Base-by-base conservation (phyloP, 2,888 invertebrate genomes). In the Octonoba sinensis region DNA sequence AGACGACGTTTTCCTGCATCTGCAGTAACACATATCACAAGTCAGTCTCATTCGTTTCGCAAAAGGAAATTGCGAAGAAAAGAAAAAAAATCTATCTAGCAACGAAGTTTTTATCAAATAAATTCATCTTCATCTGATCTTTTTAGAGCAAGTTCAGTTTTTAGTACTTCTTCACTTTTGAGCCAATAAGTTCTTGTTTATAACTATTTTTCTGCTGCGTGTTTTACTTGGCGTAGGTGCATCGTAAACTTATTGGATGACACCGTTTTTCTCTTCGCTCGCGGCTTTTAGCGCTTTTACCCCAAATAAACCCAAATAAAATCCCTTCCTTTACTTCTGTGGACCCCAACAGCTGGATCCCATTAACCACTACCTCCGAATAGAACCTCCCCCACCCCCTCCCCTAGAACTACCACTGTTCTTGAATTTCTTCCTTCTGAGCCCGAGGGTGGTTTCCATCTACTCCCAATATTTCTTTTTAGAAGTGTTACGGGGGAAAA, bases 281-380 rank as follows among this genome's bases (percentile, higher is more conserved):
- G 64, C 24, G 56, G 56, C 64, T 65, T 56, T 36, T 46, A 56
- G 22, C 65, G 64, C 46, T 74, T 60, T 60, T 66, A 24, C 74
- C 66, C 66, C 27, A 51, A 62, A 59, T 59, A 60, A 71, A 71
- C 60, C 57, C 57, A 56, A 74, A 74, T 74, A 56, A 74, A 74
- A 74, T 74, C 65, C 66, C 66, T 66, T 47, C 64, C 22, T 54
- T 73, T 73, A 27, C 73, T 73, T 73, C 65, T 65, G 51, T 44
- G 56, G 65, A 24, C 27, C 18, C 74, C 56, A 59, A 20, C 74
- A 74, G 74, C 74, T 74, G 74, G 44, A 74, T 74, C 74, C 74
- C 74, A 74, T 74, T 74, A 74, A 65, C 74, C 73, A 27, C 46
- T 44, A 65, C 20, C 66, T 64, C 57, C 74, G 47, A 74, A 74